A percentile compares a stretch with the other conserved stretches of the same genome.
These are phyloP conservation scores for Protaetia brevitarsis DNA, from an alignment of 1,140 invertebrate genomes.

Conservation along the genomic window DNA sequence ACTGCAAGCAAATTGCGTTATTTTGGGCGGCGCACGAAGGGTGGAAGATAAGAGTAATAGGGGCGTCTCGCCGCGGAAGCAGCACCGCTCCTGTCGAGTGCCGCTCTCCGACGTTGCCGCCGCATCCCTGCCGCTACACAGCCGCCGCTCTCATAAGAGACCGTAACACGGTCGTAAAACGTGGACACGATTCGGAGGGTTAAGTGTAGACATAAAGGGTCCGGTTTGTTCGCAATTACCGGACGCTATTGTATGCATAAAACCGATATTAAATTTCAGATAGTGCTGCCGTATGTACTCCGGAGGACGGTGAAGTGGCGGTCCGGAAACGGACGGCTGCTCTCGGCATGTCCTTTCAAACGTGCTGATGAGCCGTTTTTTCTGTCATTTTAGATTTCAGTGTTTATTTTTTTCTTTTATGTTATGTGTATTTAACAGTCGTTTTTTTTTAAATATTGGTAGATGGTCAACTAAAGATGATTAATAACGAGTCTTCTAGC, in stretches of 20 bases:
- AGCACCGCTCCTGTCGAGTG: neutral
- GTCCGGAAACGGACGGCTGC: conserved; percentile 4
- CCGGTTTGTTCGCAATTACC: conserved; percentile 26
- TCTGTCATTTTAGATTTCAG: too few species aligned
- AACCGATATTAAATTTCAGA: conserved; percentile 29
- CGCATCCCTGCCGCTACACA: neutral
- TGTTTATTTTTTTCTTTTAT: too few species aligned
- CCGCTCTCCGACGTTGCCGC: neutral
- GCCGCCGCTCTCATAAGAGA: conserved; percentile 1
- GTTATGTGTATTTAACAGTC: too few species aligned
- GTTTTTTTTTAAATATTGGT: too few species aligned
- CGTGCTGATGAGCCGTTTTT: too few species aligned
- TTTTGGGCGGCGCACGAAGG: neutral
- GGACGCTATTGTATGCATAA: conserved; percentile 26
- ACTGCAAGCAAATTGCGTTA: conserved; percentile 14
- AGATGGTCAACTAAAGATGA: too few species aligned
- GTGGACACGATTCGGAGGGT: conserved; percentile 16
- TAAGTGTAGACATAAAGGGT: conserved; percentile 27
- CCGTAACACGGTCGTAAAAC: conserved; percentile 13
- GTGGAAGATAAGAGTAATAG: neutral
- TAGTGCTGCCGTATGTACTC: conserved; percentile 12
- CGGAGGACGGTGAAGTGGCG: conserved; percentile 4
- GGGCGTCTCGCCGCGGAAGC: neutral
- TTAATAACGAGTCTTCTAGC: too few species aligned
- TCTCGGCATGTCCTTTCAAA: too few species aligned